phyloP scores from a whole-genome alignment of 1,140 invertebrate genomes.

The Rhopalosiphum maidis region DNA sequence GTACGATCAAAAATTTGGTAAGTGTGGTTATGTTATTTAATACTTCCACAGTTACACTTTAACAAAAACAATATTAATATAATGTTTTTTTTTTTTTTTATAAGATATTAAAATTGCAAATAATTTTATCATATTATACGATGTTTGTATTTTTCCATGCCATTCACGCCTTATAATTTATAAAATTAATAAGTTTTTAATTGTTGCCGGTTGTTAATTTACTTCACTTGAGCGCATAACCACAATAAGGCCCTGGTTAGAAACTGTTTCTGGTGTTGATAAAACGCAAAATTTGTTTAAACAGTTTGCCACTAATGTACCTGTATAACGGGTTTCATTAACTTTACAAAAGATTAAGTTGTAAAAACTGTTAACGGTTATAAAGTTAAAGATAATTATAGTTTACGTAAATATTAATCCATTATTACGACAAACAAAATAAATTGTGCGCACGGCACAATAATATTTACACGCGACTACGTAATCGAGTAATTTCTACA shows the following conservation, averaged over 20 bases:
- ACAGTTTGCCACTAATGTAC: background rate
- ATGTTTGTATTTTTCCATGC: background rate
- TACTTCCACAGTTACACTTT: background rate
- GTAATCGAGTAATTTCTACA: slow-evolving; percentile 10
- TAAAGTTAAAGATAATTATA: slow-evolving; percentile 19
- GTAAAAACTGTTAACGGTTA: slow-evolving; percentile 17
- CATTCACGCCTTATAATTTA: no score
- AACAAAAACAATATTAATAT: background rate
- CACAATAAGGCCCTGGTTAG: background rate
- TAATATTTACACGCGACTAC: background rate
- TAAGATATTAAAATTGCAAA: background rate
- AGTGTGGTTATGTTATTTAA: background rate
- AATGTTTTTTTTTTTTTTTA: background rate
- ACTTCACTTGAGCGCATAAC: background rate
- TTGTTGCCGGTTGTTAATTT: background rate
- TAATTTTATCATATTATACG: background rate
- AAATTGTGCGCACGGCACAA: background rate
- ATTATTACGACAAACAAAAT: background rate
- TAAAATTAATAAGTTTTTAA: background rate
- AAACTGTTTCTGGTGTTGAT: background rate
- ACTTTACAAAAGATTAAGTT: slow-evolving; percentile 13
- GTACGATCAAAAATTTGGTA: background rate
- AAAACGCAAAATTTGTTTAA: background rate
- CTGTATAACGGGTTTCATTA: background rate
- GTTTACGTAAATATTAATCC: background rate